A percentile compares a stretch with the other conserved stretches of the same genome.
These are phyloP conservation scores for Caenorhabditis briggsae DNA, from an alignment of 1,140 invertebrate genomes.

Conservation along the genomic window DNA sequence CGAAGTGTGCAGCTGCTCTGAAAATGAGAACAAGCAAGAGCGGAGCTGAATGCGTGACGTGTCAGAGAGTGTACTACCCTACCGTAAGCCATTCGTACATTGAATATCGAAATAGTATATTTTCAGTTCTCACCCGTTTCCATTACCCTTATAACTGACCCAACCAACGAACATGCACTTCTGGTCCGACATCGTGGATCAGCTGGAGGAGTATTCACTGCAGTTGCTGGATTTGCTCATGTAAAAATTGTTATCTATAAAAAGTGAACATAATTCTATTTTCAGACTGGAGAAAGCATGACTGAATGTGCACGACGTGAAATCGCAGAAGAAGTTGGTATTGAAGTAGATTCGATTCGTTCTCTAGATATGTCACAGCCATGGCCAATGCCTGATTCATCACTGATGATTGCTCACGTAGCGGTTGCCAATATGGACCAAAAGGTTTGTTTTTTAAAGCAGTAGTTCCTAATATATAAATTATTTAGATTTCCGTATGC, in stretches of 20 bases:
- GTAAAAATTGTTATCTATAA: conserved; percentile 75
- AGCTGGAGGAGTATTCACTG: conserved; percentile 81
- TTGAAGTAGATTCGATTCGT: conserved; percentile 80
- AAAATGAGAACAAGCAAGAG: conserved; percentile 69
- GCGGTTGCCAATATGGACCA: conserved; percentile 78
- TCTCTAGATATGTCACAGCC: conserved; percentile 81
- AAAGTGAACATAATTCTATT: conserved; percentile 36
- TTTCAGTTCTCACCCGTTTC: conserved; percentile 80
- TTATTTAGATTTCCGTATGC: conserved; percentile 79
- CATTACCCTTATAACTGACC: conserved; percentile 80
- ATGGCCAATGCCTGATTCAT: conserved; percentile 81
- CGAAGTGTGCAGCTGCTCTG: conserved; percentile 67
- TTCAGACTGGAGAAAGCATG: conserved; percentile 80
- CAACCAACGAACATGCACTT: conserved; percentile 79
- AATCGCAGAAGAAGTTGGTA: conserved; percentile 82
- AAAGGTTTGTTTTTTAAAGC: conserved; percentile 55
- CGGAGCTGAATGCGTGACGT: conserved; percentile 68
- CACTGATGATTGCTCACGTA: conserved; percentile 81
- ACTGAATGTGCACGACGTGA: conserved; percentile 81
- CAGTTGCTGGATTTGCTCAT: conserved; percentile 82
- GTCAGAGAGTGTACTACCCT: conserved; percentile 63
- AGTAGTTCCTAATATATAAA: too few species aligned
- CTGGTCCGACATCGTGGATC: conserved; percentile 80
- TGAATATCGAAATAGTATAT: conserved; percentile 9
- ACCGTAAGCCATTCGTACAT: conserved; percentile 13